Base-by-base conservation (phyloP, 2,888 invertebrate species). In the Flexamia atlantica region DNA sequence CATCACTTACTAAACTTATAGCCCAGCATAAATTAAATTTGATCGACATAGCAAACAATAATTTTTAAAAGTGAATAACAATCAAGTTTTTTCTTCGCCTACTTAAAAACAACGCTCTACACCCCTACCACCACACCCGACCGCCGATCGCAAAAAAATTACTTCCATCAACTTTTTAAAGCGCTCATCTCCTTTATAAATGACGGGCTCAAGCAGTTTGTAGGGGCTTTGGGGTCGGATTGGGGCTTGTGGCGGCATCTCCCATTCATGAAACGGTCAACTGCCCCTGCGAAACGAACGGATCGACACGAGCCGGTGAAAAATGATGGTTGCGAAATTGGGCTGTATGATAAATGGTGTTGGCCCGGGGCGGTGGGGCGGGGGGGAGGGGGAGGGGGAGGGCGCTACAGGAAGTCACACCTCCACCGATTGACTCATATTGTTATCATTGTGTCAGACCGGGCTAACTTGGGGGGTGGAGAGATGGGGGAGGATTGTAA, bases 281-380 rank as follows among this genome's bases (percentile, higher is more conserved):
- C 76, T 79, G 81, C 53, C 84, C 50, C 60, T 20, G 42, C 36
- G 30, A 53, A 57, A 68, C 53, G 80, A 68, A 60, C 40, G 23
- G 57, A 81, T 81, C 81, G 81, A 81, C 81, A 53, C 53, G 72
- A 72, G 57, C 36, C 74, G 86, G 86, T 87, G 87, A 87, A 87
- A 87, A 87, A 87, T 87, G 87, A 87, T 87, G 86, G 84, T 85
- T 85, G 84, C 80, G 85, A 87, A 87, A 87, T 87, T 87, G 86
- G 84, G 84, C 84, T 83, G 83, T 86, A 87, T 86, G 87, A 87
- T 87, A 85, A 86, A 87, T 87, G 86, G 57, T 25, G 36, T 23
- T 3, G 30, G 28, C 40, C 40, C n/a, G 20, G 5, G 42, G 72
- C 40, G 40, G 28, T 30, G 79, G 79, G 2, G n/a, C 28, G 25